Base-by-base conservation (phyloP, 1,140 invertebrate genomes). In the Doryteuthis pealeii region DNA sequence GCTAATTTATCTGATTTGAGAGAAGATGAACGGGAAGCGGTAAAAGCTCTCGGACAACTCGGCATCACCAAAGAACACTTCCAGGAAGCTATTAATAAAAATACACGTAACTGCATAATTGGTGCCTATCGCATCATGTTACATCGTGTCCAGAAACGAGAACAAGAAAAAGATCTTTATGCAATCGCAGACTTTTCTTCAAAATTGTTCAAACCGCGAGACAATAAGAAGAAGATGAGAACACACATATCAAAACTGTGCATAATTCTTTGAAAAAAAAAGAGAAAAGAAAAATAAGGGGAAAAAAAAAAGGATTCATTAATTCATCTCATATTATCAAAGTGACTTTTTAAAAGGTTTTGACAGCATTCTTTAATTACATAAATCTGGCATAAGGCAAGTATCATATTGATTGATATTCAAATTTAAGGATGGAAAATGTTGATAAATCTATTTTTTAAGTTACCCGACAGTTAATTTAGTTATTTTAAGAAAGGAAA, bases 101-200 rank as follows among this genome's bases (percentile, higher is more conserved):
- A 91, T 18, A 88, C 89, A 0, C 81, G 89, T 45, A 90, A 88
- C 77, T 88, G 87, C 73, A 84, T 91, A 31, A 90, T 90, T 12
- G 91, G 91, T 1, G 90, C 90, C 18, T 92, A 92, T 80, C 83
- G 91, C 66, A 91, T 91, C 67, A 81, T 91, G 12, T 80, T 91
- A 32, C 90, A 92, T 78, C 82, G 89, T 54, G 78, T 91, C 5
- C 88, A 89, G 75, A 88, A 87, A 72, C 81, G 32, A 12, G 22
- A 54, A 1, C 40, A 33, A 33, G 68, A 43, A 14, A 33, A 43
- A n/a, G 68, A 35, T 33, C 28, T 70, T 15, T 33, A 70, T 43
- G 32, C 68, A 5, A 43, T 33, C 10, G 32, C 68, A 33, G 68
- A 70, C 14, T 70, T 70, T 43, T 62, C 54, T 15, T 62, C 54